Evolutionary conservation across 2,113 vertebrate genomes (phyloP).

Genomic region (Cephalopholis sonnerati): DNA sequence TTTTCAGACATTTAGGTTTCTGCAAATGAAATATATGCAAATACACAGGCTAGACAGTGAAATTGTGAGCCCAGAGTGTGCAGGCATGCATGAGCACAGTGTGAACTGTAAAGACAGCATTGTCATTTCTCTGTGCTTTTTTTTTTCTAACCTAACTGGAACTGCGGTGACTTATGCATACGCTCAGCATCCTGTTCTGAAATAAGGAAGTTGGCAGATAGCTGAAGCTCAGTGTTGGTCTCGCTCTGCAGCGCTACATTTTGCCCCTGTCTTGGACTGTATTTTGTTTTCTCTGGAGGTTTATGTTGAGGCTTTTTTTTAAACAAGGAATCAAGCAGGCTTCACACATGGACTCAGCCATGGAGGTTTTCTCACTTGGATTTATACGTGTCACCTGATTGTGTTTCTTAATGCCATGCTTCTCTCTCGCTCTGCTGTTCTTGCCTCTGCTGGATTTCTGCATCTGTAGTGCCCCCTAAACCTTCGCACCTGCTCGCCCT

Average conservation of each 20-base stretch:
- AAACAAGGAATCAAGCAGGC: neutral
- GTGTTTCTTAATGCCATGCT: conserved; percentile 38
- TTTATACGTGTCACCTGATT: conserved; percentile 51
- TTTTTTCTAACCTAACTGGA: conserved; percentile 33
- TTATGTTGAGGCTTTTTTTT: neutral
- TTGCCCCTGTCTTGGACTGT: conserved; percentile 5
- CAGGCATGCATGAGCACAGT: neutral
- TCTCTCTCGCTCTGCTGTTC: conserved; percentile 57
- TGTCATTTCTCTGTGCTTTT: conserved; percentile 25
- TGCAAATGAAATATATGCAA: conserved; percentile 27
- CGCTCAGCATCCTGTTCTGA: conserved; percentile 89
- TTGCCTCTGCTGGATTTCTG: conserved; percentile 33
- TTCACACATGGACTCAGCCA: conserved; percentile 34
- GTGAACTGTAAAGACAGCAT: conserved; percentile 29
- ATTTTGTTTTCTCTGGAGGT: conserved; percentile 16
- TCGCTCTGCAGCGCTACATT: conserved; percentile 16
- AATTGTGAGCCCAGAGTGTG: rapidly evolving
- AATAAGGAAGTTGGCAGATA: conserved; percentile 85
- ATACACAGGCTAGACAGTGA: neutral
- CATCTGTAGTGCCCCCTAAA: conserved; percentile 90
- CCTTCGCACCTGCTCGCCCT: conserved; percentile 86
- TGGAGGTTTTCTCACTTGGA: conserved; percentile 74
- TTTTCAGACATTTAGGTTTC: conserved; percentile 34
- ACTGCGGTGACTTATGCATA: conserved; percentile 54
- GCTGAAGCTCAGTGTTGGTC: conserved; percentile 18